Conservation (phyloP, 2,888 invertebrate species). For the Hyalella azteca region DNA sequence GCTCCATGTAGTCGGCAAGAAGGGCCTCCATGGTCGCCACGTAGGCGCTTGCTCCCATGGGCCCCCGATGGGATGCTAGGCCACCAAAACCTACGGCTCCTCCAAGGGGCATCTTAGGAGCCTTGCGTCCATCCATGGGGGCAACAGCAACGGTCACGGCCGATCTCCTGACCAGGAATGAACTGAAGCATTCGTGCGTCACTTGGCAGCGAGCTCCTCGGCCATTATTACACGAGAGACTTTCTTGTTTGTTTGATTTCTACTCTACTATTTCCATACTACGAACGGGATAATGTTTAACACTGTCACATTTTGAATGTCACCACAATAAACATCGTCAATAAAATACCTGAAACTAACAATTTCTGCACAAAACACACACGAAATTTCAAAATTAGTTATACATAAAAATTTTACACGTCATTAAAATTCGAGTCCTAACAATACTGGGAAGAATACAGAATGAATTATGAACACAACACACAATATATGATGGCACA, state of each 20-base stretch:
- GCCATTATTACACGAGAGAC: neutral
- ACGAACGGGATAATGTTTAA: neutral
- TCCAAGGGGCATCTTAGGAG: slow-evolving; percentile 53
- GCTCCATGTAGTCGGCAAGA: slow-evolving; percentile 89
- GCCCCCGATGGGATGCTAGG: slow-evolving; percentile 31
- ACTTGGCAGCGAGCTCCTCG: neutral
- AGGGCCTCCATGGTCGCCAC: slow-evolving; percentile 65
- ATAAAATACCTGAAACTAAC: neutral
- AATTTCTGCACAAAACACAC: neutral
- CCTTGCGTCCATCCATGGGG: slow-evolving; percentile 52
- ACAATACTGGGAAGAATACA: neutral
- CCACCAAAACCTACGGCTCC: slow-evolving; percentile 44
- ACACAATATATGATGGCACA: neutral
- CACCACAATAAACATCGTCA: neutral
- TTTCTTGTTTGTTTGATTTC: neutral
- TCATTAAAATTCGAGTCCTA: too few species aligned
- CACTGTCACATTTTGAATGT: slow-evolving; percentile 30
- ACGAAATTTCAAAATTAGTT: too few species aligned
- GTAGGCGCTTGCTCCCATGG: slow-evolving; percentile 51
- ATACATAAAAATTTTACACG: too few species aligned
- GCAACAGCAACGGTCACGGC: neutral
- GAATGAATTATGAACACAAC: too few species aligned
- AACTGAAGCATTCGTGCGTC: neutral
- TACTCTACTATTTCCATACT: slow-evolving; percentile 25
- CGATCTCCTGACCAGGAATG: too few species aligned